phyloP scores from a whole-genome alignment of 2,888 invertebrate genomes.

The Rhagonycha fulva region DNA sequence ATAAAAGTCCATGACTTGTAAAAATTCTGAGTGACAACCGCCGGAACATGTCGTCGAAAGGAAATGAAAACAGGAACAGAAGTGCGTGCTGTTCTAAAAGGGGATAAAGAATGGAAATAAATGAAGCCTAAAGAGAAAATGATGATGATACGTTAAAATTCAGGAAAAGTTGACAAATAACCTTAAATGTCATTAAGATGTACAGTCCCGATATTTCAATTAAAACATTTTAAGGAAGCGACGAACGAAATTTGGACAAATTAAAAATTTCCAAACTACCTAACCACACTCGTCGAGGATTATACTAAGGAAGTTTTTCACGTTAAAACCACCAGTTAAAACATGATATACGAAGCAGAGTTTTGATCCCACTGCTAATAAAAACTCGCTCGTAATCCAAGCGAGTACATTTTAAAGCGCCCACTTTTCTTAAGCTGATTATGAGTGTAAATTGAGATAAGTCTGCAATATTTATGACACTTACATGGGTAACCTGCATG shows the following conservation, averaged over 20 bases:
- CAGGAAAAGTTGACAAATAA: conserved; percentile 49
- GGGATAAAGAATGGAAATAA: conserved; percentile 48
- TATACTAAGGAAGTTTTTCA: conserved; percentile 30
- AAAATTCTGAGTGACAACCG: conserved; percentile 56
- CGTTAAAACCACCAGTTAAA: conserved; percentile 37
- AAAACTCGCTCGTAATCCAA: conserved; percentile 51
- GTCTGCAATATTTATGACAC: conserved; percentile 57
- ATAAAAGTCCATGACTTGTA: conserved; percentile 58
- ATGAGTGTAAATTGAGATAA: conserved; percentile 58
- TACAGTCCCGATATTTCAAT: neutral
- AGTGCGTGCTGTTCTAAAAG: conserved; percentile 44
- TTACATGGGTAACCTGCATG: conserved; percentile 51
- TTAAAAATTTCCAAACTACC: neutral
- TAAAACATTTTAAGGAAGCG: neutral
- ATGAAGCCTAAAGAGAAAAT: conserved; percentile 55
- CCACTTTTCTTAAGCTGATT: conserved; percentile 59
- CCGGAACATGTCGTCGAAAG: conserved; percentile 52
- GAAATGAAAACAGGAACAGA: conserved; percentile 56
- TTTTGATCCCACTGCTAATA: conserved; percentile 49
- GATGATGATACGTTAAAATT: conserved; percentile 35
- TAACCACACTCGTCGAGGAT: conserved; percentile 15
- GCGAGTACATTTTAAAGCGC: conserved; percentile 55
- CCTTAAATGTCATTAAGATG: conserved; percentile 15
- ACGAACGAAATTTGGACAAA: neutral
- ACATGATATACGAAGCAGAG: conserved; percentile 48